Percentiles rank a stretch among this genome's conserved stretches.
phyloP scores from a whole-genome alignment of 2,888 invertebrate species.

The Stratiomys singularior region DNA sequence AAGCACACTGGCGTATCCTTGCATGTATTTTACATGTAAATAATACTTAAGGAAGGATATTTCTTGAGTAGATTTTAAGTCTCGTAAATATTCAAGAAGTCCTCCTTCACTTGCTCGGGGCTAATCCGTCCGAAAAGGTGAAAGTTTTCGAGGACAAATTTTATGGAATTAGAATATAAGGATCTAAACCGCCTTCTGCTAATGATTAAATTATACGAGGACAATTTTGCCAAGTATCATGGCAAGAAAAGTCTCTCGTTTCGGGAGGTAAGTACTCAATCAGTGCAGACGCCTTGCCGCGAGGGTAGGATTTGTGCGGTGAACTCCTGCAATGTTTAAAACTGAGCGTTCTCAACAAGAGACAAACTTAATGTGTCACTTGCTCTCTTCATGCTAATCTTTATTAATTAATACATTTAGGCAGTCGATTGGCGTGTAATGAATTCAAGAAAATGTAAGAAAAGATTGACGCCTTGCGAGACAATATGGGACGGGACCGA shows the following conservation, averaged over 20 bases:
- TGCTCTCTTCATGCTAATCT: constrained; percentile 47
- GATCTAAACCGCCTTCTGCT: constrained; percentile 51
- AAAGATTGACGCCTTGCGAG: constrained; percentile 33
- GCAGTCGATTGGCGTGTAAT: constrained; percentile 46
- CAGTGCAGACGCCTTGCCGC: constrained; percentile 2
- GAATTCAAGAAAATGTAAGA: constrained; percentile 45
- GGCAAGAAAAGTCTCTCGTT: neutral
- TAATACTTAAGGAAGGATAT: constrained; percentile 19
- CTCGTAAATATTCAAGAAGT: constrained; percentile 49
- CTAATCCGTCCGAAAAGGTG: constrained; percentile 48
- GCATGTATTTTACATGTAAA: constrained; percentile 3
- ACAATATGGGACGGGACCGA: neutral
- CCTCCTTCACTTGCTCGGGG: constrained; percentile 15
- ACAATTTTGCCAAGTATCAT: constrained; percentile 39
- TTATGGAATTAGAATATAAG: constrained; percentile 50
- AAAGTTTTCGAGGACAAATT: constrained; percentile 52
- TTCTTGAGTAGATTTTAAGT: constrained; percentile 23
- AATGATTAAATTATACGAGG: constrained; percentile 52
- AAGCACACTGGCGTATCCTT: neutral
- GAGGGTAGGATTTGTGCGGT: neutral
- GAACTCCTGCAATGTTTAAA: constrained; percentile 26
- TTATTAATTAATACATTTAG: constrained; percentile 51
- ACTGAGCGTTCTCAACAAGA: neutral
- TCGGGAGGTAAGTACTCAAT: neutral
- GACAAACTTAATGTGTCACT: constrained; percentile 36